Base-by-base conservation (phyloP, 2,113 vertebrate species). In the Poeciliopsis prolifica region DNA sequence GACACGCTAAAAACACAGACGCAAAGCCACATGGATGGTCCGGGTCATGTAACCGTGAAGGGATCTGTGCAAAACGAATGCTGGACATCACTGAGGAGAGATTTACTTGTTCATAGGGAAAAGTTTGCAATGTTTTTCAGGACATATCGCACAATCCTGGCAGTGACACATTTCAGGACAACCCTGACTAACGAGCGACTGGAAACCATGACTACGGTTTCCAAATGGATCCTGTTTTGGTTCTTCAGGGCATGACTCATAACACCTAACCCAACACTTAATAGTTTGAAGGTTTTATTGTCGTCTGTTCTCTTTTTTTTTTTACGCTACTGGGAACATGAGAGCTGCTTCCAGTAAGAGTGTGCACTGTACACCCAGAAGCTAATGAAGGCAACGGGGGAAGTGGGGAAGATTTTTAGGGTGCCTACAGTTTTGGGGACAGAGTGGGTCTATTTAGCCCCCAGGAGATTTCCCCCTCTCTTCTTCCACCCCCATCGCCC, bases 391-490 rank as follows among this genome's bases (percentile, higher is more conserved):
- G 77, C 78, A 67, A 66, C 0, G 26, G 68, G 67, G 80, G 78
- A 19, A 76, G 70, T 31, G 35, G 79, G 66, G 71, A 54, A 76
- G 79, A 69, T 70, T 89, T 86, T 89, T 82, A 88, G 88, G 91
- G 90, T 92, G 86, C 90, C 86, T 87, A 76, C 75, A 89, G 83
- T 91, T 91, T 70, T 93, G 84, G 88, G 86, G 91, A 80, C 87
- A 91, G 92, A 93, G 87, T 91, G 81, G 91, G 86, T 92, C 92
- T 91, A 89, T 94, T 94, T 92, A 92, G 92, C 91, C 91, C 82
- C 79, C 85, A 87, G 91, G 89, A 87, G 89, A 91, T 86, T 79
- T 75, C 87, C 78, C 81, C 81, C 78, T 70, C 78, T 65, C 78
- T 66, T 73, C 74, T 72, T 60, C 82, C 86, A 80, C 48, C 66